Base-by-base conservation (phyloP, 1,140 invertebrate species). In the Phenacoccus solenopsis region DNA sequence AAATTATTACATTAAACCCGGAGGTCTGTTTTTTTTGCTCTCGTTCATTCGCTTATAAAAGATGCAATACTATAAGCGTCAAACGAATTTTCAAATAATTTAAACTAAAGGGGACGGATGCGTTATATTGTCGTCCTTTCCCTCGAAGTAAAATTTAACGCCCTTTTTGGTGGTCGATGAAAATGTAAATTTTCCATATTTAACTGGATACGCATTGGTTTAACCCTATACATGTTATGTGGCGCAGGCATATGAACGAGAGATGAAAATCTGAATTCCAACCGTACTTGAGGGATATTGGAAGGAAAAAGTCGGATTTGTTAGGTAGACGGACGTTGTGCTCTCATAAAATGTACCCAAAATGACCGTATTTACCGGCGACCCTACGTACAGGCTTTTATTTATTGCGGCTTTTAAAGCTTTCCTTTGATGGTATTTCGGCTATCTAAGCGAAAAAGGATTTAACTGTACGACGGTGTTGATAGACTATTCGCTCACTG, bases 121-220 rank as follows among this genome's bases (percentile, higher is more conserved):
- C 38, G 5, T 49, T 9, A 9, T 49, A 49, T 49, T 49, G 38
- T n/a, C n/a, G n/a, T 49, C 12, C 16, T 49, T 49, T 2, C 38
- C 38, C 20, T 49, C 38, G 38, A 49, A 49, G 38, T 49, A 49
- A 16, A 49, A 49, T 49, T 49, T 49, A 49, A 49, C 38, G 16
- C 38, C 38, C 38, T 49, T 49, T 32, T 49, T 49, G 12, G 20
- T 16, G 5, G 38, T 16, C 5, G n/a, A n/a, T 49, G 38, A 49
- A 49, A 49, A 49, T 49, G 38, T 49, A 49, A 49, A 49, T 49
- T 49, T 49, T n/a, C 38, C 38, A 49, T 49, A 49, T 49, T 49
- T 49, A n/a, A n/a, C n/a, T n/a, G n/a, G n/a, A n/a, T n/a, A 49
- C 38, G 3, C 5, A 49, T 16, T 32, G 30, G 30, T 32, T 7